Percentiles rank a stretch among this genome's conserved stretches.
Conservation (phyloP, 2,888 invertebrate species). For the Phania funesta region DNA sequence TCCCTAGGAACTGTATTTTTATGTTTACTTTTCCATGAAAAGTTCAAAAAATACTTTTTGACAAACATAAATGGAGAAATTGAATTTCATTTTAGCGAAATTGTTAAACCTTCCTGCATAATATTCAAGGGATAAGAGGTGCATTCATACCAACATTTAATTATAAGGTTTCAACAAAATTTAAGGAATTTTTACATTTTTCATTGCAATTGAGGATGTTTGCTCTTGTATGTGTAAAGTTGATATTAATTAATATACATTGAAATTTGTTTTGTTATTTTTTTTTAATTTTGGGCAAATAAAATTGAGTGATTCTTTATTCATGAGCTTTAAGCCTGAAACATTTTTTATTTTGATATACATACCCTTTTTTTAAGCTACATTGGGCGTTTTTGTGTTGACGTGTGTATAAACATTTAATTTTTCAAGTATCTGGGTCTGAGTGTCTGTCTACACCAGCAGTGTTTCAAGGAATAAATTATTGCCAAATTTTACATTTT, state of each 20-base stretch:
- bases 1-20: slow-evolving; percentile 4
- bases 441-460: not conserved
- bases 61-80: slow-evolving; percentile 56
- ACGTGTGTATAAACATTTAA: slow-evolving; percentile 72
- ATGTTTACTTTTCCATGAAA: slow-evolving; percentile 31
- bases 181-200: slow-evolving; percentile 59
- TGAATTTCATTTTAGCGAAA: slow-evolving; percentile 57
- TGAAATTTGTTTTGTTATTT: not conserved
- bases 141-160: slow-evolving; percentile 41
- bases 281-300: slow-evolving; percentile 26
- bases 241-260: slow-evolving; percentile 52
- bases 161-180: slow-evolving; percentile 59
- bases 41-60: slow-evolving; percentile 10
- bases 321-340: slow-evolving; percentile 54
- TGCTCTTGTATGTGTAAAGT: slow-evolving; percentile 29
- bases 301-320: slow-evolving; percentile 65
- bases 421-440: slow-evolving; percentile 55
- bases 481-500: not conserved
- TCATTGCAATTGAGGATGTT: slow-evolving; percentile 12
- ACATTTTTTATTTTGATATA: slow-evolving; percentile 25
- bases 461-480: not conserved
- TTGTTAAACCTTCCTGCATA: not conserved
- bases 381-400: slow-evolving; percentile 74
- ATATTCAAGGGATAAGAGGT: not conserved
- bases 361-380: not conserved